Conservation (phyloP, 2,113 vertebrate genomes). For the Hippocampus barbouri region DNA sequence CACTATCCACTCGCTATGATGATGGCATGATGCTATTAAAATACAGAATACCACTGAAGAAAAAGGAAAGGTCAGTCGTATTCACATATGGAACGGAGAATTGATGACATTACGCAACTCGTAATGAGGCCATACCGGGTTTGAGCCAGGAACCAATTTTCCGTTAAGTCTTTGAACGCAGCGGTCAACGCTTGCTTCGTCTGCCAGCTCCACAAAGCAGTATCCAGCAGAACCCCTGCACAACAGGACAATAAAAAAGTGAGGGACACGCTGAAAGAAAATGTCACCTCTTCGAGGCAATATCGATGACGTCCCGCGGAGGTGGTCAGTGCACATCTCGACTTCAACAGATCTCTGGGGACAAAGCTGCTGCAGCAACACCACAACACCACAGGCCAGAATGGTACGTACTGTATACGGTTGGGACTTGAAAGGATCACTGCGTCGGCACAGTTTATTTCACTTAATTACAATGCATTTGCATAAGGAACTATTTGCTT, state of each 20-base stretch:
- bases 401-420: not conserved
- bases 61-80: constrained; percentile 46
- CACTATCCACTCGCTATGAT: constrained; percentile 44
- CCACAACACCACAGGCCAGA: no score
- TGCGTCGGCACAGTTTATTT: no score
- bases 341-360: not conserved
- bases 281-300: not conserved
- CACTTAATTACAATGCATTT: no score
- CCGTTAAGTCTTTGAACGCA: constrained; percentile 77
- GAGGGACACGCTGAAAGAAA: not conserved
- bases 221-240: constrained; percentile 74
- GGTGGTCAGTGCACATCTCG: not conserved
- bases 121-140: constrained; percentile 69
- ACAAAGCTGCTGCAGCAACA: no score
- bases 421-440: no score
- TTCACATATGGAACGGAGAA: constrained; percentile 21
- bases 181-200: constrained; percentile 77
- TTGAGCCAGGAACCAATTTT: constrained; percentile 78
- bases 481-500: no score
- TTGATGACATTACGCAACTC: constrained; percentile 24
- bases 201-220: constrained; percentile 79
- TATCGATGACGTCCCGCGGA: not conserved
- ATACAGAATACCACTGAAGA: constrained; percentile 4
- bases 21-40: constrained; percentile 1
- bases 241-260: not conserved